Conservation (phyloP, 2,113 vertebrate genomes). For the Ahaetulla prasina region DNA sequence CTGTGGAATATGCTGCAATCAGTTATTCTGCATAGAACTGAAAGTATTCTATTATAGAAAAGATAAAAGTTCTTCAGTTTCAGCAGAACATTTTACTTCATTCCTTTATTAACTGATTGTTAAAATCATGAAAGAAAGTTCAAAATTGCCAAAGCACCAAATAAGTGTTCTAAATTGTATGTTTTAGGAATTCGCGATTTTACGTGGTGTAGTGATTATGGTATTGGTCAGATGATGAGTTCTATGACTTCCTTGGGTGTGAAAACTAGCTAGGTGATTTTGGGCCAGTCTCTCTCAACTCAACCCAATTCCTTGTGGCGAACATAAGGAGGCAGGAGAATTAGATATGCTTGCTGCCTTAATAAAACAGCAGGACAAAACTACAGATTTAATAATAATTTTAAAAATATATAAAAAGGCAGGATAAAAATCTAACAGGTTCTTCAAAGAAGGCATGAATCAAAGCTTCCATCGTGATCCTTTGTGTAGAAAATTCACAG, state of each 20-base stretch:
- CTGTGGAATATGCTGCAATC: neutral
- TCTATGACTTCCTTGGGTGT: neutral
- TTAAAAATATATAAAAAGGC: neutral
- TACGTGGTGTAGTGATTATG: neutral
- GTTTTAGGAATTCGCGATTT: neutral
- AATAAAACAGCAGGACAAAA: neutral
- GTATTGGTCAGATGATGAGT: neutral
- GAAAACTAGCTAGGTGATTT: neutral
- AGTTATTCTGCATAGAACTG: neutral
- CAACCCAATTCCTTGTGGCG: neutral
- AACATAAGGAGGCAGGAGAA: neutral
- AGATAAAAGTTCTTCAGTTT: neutral
- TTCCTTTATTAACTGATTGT: neutral
- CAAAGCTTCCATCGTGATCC: neutral
- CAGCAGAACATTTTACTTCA: neutral
- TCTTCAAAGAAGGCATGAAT: neutral
- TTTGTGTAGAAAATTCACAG: neutral
- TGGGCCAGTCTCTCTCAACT: neutral
- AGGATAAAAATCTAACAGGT: neutral
- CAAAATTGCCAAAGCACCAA: neutral
- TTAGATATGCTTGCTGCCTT: neutral
- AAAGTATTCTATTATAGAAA: neutral
- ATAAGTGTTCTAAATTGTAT: neutral
- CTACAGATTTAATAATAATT: neutral
- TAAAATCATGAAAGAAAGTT: neutral